A percentile compares a stretch with the other conserved stretches of the same genome.
Conservation (phyloP, 2,888 invertebrate genomes). For the Tridacna crocea region DNA sequence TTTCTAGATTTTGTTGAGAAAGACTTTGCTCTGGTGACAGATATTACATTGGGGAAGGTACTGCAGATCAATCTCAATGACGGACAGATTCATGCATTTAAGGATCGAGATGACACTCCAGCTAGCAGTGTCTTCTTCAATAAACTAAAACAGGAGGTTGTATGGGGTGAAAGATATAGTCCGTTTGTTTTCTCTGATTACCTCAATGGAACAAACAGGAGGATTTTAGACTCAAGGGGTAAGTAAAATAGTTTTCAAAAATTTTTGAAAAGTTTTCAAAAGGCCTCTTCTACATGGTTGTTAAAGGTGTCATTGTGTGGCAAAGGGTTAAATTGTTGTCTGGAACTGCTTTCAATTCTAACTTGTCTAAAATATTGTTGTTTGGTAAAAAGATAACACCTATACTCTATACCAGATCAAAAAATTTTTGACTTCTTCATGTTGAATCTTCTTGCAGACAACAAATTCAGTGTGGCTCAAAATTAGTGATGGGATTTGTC, state of each 20-base stretch:
- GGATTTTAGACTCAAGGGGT: not conserved
- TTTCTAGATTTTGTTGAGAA: slow-evolving; percentile 1
- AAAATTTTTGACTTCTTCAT: no score
- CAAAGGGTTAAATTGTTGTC: no score
- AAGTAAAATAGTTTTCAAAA: not conserved
- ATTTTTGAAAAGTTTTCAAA: no score
- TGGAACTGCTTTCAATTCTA: no score
- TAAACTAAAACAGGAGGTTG: not conserved
- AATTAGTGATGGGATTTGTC: no score
- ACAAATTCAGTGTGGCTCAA: no score
- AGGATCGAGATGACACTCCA: not conserved
- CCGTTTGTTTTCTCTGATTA: not conserved
- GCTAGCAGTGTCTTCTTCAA: not conserved
- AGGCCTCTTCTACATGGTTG: no score
- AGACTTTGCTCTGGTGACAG: slow-evolving; percentile 5
- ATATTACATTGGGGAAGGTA: not conserved
- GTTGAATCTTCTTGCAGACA: no score
- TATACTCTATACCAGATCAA: no score
- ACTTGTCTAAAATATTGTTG: no score
- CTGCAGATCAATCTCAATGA: not conserved
- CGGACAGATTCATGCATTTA: not conserved
- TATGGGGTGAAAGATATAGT: not conserved
- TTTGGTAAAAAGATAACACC: no score
- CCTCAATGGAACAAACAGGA: not conserved
- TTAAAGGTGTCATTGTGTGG: no score